These are phyloP conservation scores for Chaetura pelagica DNA, from an alignment of 2,113 vertebrate species.

Conservation along the genomic window DNA sequence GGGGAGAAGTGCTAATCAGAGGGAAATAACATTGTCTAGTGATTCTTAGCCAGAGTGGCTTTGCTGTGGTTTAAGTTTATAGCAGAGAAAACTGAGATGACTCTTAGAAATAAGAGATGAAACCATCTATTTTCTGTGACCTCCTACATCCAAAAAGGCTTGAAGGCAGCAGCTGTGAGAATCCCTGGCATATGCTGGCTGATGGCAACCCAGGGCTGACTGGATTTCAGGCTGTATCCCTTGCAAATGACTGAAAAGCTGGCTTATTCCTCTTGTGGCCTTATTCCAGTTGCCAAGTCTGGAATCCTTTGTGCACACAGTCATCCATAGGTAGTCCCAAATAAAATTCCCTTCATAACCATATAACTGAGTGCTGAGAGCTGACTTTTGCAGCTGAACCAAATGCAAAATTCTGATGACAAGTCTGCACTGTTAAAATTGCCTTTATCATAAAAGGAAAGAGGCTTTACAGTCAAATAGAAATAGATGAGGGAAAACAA, in stretches of 20 bases:
- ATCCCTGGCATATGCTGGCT: conserved; percentile 44
- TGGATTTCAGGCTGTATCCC: conserved; percentile 29
- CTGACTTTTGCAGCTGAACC: not conserved
- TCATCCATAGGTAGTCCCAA: not conserved
- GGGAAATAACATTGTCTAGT: conserved; percentile 23
- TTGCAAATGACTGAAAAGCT: conserved; percentile 11
- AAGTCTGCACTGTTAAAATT: not conserved
- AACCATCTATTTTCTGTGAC: conserved; percentile 55
- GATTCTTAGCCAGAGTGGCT: conserved; percentile 40
- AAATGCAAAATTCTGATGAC: not conserved
- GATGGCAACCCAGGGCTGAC: conserved; percentile 5
- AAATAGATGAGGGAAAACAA: not conserved
- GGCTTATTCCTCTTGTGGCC: not conserved
- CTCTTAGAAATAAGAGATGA: conserved; percentile 40
- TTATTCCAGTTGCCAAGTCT: conserved; percentile 1
- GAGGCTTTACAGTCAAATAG: not conserved
- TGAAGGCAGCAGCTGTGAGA: conserved; percentile 47
- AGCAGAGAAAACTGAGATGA: conserved; percentile 16
- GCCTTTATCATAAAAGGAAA: not conserved
- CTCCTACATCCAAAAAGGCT: conserved; percentile 35
- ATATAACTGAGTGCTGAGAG: not conserved
- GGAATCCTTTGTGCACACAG: not conserved
- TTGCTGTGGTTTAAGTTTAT: conserved; percentile 39
- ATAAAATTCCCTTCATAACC: not conserved
- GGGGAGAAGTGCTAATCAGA: conserved; percentile 37